These are phyloP conservation scores for Isaurus tuberculatus DNA, from an alignment of 92 coral and sea anemone species.

Conservation along the genomic window DNA sequence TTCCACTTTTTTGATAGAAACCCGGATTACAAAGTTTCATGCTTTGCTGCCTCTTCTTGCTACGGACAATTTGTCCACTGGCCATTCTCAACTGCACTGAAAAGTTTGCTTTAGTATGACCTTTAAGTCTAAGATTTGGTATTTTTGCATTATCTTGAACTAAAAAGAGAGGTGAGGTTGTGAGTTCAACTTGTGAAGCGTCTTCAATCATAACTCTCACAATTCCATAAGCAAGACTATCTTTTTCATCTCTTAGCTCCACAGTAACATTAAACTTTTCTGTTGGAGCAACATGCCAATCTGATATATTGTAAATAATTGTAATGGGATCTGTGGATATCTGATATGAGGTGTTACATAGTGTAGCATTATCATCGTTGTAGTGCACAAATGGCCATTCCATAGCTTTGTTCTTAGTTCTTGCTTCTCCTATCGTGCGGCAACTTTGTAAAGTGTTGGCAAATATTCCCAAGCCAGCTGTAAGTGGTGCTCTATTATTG, in stretches of 20 bases:
- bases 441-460: conserved; percentile 90
- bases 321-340: conserved; percentile 84
- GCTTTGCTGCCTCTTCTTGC: neutral
- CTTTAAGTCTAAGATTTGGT: conserved; percentile 57
- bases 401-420: conserved; percentile 73
- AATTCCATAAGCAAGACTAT: conserved; percentile 78
- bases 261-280: conserved; percentile 73
- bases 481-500: conserved; percentile 65
- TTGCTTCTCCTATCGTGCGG: conserved; percentile 65
- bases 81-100: conserved; percentile 66
- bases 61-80: conserved; percentile 73
- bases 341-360: conserved; percentile 55
- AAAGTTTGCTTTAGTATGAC: conserved; percentile 51
- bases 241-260: conserved; percentile 82
- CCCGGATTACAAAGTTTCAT: conserved; percentile 74
- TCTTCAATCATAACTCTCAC: conserved; percentile 56
- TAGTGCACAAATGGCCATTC: conserved; percentile 73
- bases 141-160: conserved; percentile 58
- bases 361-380: conserved; percentile 36
- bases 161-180: conserved; percentile 78
- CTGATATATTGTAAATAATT: conserved; percentile 61
- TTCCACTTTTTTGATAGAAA: conserved; percentile 50
- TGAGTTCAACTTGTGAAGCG: conserved; percentile 48
- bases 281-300: conserved; percentile 83
- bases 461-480: conserved; percentile 85